phyloP scores from a whole-genome alignment of 2,797 vertebrate species.

The Huso huso region DNA sequence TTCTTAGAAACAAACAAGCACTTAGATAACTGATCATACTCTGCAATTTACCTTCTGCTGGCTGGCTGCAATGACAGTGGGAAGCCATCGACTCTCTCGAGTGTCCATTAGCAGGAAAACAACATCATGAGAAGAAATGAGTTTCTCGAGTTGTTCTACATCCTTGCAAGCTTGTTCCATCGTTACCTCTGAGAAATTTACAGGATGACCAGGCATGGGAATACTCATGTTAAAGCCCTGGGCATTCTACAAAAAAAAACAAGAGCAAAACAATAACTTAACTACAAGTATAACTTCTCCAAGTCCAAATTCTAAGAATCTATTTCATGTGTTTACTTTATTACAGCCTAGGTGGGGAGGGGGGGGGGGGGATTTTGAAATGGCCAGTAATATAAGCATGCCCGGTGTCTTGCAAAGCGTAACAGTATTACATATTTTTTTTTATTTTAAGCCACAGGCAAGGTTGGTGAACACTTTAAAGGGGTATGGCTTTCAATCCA shows the following conservation, averaged over 20 bases:
- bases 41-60: conserved; percentile 74
- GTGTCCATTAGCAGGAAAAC: conserved; percentile 96
- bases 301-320: no score
- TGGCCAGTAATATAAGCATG: no score
- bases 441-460: no score
- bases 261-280: not conserved
- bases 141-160: conserved; percentile 79
- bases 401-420: no score
- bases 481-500: no score
- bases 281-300: no score
- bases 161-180: conserved; percentile 75
- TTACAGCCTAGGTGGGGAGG: no score
- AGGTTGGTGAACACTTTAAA: no score
- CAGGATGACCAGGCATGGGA: conserved; percentile 94
- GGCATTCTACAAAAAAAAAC: conserved; percentile 45
- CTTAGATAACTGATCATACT: conserved; percentile 4
- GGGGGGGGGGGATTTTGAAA: no score
- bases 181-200: conserved; percentile 79
- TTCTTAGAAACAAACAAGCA: no score
- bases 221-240: conserved; percentile 88
- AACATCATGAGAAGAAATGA: conserved; percentile 78
- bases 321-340: no score
- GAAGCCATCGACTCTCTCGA: conserved; percentile 93
- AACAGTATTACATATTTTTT: no score
- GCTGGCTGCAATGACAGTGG: conserved; percentile 85